phyloP scores from a whole-genome alignment of 1,140 invertebrate genomes.

The Orchesella cincta region DNA sequence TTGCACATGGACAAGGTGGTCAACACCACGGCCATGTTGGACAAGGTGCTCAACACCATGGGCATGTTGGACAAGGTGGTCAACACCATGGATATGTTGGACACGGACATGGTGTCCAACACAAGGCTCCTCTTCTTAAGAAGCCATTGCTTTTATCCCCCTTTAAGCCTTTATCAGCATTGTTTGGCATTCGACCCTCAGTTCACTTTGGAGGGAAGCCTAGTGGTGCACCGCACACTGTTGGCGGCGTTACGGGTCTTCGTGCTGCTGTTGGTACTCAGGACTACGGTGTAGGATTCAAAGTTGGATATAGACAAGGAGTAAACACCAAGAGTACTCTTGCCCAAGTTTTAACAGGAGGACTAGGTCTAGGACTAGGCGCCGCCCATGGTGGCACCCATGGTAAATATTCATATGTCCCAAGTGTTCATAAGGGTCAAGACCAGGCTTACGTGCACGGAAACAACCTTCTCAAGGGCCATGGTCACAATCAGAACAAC shows the following conservation, averaged over 20 bases:
- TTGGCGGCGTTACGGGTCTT: neutral
- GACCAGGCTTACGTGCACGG: neutral
- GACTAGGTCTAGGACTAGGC: neutral
- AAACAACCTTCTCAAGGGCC: neutral
- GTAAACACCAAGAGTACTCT: conserved; percentile 3
- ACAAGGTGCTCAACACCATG: neutral
- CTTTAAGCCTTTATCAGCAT: no score
- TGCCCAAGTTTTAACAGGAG: neutral
- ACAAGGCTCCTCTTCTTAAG: neutral
- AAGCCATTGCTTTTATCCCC: no score
- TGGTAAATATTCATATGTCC: no score
- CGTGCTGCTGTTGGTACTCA: neutral
- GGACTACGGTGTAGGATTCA: neutral
- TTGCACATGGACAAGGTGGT: neutral
- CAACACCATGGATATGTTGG: neutral
- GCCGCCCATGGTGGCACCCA: neutral
- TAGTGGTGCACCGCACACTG: neutral
- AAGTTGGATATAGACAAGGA: neutral
- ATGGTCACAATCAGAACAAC: neutral
- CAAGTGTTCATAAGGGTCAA: neutral
- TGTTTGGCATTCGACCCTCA: neutral
- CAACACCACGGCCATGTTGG: neutral
- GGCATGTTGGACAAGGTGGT: neutral
- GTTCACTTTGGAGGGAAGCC: neutral
- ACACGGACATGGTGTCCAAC: neutral